These are phyloP conservation scores for Ochropleura plecta DNA, from an alignment of 2,888 invertebrate species.

Conservation along the genomic window DNA sequence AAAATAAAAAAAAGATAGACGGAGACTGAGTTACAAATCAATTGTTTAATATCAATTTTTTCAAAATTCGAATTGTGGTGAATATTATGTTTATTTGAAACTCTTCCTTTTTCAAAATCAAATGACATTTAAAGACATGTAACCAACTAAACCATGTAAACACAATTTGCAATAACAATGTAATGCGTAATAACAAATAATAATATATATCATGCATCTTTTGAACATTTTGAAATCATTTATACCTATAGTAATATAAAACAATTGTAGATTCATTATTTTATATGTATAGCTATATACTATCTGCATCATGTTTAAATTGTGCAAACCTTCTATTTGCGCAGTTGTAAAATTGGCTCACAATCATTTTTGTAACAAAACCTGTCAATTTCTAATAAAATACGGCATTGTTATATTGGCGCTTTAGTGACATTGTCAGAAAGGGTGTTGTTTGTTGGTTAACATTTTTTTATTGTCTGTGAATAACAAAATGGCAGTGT, in stretches of 20 bases:
- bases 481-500: neutral
- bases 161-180: neutral
- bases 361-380: slow-evolving; percentile 70
- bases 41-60: neutral
- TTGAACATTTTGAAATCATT: neutral
- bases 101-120: neutral
- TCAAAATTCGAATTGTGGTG: neutral
- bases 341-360: slow-evolving; percentile 76
- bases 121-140: neutral
- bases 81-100: neutral
- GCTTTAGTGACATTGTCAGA: neutral
- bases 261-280: neutral
- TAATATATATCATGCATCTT: neutral
- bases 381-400: slow-evolving; percentile 18
- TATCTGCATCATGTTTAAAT: slow-evolving; percentile 77
- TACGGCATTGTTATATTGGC: neutral
- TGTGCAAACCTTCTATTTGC: slow-evolving; percentile 73
- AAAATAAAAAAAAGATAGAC: neutral
- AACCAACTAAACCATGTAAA: neutral
- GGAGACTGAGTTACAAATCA: neutral
- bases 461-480: neutral
- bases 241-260: no score
- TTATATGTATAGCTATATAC: slow-evolving; percentile 52
- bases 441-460: neutral
- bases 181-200: neutral